These are phyloP conservation scores for Drosophila robusta DNA, from an alignment of 2,888 invertebrate species.

Conservation along the genomic window DNA sequence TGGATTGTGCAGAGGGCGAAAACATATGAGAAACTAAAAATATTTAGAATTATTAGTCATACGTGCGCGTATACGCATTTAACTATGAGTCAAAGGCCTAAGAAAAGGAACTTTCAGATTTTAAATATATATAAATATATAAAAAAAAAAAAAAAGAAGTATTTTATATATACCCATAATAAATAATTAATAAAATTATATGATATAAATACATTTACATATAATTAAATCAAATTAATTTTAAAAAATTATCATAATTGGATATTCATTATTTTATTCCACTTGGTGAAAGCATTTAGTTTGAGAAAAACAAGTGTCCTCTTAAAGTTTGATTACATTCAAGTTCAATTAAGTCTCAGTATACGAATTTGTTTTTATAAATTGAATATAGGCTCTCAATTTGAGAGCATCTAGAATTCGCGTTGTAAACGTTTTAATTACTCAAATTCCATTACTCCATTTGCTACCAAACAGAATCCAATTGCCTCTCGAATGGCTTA, in stretches of 20 bases:
- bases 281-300: not conserved
- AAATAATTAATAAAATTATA: not conserved
- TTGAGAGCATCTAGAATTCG: constrained; percentile 6
- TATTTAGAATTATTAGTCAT: constrained; percentile 58
- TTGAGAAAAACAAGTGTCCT: not conserved
- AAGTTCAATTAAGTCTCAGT: not conserved
- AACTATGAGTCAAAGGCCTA: constrained; percentile 27
- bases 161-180: not conserved
- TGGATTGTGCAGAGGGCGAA: not conserved
- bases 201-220: too few relatives aligned
- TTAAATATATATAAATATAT: not conserved
- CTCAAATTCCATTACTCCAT: constrained; percentile 36
- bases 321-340: not conserved
- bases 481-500: constrained; percentile 3
- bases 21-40: constrained; percentile 13
- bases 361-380: not conserved
- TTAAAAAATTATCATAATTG: too few relatives aligned
- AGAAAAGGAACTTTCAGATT: not conserved
- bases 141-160: not conserved
- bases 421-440: constrained; percentile 25
- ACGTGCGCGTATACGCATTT: constrained; percentile 6
- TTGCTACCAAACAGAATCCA: not conserved
- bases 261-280: too few relatives aligned
- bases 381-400: not conserved
- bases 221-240: too few relatives aligned